Percentiles rank a stretch among this genome's conserved stretches.
These are phyloP conservation scores for Mandrillus leucophaeus DNA, from an alignment of 2,113 vertebrate species.

Conservation along the genomic window DNA sequence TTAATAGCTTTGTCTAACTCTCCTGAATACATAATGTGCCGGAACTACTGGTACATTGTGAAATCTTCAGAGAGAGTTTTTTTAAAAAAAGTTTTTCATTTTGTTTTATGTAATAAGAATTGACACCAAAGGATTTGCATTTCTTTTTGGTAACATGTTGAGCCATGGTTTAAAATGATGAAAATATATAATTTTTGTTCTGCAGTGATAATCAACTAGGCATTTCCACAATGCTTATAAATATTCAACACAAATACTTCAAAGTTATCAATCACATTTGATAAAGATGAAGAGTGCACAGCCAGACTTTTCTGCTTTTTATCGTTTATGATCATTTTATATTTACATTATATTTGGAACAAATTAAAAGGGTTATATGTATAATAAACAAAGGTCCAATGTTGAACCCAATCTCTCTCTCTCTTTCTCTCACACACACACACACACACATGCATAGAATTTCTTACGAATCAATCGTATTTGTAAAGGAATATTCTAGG, in stretches of 20 bases:
- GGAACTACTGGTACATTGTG: neutral
- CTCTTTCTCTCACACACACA: neutral
- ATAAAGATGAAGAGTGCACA: neutral
- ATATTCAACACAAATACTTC: neutral
- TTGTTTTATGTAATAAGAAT: neutral
- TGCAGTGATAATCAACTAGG: neutral
- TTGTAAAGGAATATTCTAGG: neutral
- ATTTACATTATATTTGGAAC: neutral
- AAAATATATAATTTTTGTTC: neutral
- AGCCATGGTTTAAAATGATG: neutral
- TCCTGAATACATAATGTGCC: constrained; percentile 58
- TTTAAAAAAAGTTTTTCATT: neutral
- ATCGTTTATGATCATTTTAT: neutral
- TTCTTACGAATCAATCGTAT: neutral
- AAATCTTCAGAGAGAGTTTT: neutral
- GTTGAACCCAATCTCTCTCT: neutral
- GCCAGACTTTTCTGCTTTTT: neutral
- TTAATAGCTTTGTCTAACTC: constrained; percentile 56
- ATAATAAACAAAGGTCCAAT: neutral
- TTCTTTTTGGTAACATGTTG: neutral
- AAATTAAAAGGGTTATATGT: neutral
- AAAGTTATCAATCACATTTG: neutral
- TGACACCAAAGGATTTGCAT: neutral
- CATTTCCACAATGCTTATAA: neutral
- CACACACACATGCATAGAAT: rapidly evolving